phyloP scores from a whole-genome alignment of 2,888 invertebrate species.

The Corbicula japonica region DNA sequence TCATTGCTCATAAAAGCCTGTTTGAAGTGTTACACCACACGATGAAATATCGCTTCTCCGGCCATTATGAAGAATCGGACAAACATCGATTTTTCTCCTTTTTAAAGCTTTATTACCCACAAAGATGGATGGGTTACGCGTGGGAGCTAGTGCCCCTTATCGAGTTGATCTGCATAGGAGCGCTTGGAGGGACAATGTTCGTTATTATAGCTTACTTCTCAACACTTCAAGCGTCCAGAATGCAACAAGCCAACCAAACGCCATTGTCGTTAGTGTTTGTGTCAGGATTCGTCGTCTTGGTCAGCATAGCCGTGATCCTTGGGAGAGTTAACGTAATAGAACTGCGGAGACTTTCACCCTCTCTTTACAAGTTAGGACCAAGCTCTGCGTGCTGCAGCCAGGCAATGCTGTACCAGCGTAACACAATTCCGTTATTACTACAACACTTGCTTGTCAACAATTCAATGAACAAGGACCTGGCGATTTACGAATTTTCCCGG shows the following conservation, averaged over 20 bases:
- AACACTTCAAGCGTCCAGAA: neutral
- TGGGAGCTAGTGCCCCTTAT: slow-evolving; percentile 70
- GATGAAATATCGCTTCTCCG: slow-evolving; percentile 52
- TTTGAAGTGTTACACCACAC: slow-evolving; percentile 72
- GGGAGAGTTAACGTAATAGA: slow-evolving; percentile 81
- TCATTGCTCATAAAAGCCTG: slow-evolving; percentile 76
- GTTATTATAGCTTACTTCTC: neutral
- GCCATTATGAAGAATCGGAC: neutral
- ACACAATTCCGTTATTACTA: slow-evolving; percentile 64
- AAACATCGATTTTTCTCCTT: slow-evolving; percentile 66
- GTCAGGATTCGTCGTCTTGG: neutral
- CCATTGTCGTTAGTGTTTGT: neutral
- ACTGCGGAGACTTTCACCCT: slow-evolving; percentile 71
- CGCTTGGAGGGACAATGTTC: slow-evolving; percentile 68
- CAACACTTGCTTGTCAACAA: slow-evolving; percentile 62
- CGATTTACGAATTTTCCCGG: slow-evolving; percentile 72
- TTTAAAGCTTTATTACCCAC: slow-evolving; percentile 83
- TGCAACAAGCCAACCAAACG: neutral
- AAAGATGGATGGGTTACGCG: slow-evolving; percentile 80
- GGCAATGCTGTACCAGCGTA: slow-evolving; percentile 80
- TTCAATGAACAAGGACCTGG: slow-evolving; percentile 77
- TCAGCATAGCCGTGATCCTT: slow-evolving; percentile 57
- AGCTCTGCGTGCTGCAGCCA: slow-evolving; percentile 84
- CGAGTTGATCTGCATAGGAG: slow-evolving; percentile 74
- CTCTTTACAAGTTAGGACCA: slow-evolving; percentile 71